These are phyloP conservation scores for Heliornis fulica DNA, from an alignment of 2,113 vertebrate species.

Conservation along the genomic window DNA sequence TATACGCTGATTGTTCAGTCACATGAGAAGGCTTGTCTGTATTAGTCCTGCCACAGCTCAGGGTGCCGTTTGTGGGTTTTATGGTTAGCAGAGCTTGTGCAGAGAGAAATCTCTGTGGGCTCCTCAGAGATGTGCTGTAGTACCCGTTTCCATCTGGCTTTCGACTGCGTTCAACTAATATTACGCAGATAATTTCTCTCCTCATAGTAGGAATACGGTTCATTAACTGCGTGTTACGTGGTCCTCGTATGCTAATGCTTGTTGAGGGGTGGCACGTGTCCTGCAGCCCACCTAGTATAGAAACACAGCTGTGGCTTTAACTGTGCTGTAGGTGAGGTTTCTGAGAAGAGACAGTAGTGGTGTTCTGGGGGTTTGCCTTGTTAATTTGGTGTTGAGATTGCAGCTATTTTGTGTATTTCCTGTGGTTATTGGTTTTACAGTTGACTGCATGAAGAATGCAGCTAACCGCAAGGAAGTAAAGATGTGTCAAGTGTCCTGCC, in stretches of 20 bases:
- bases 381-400: background rate
- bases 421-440: background rate
- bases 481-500: background rate
- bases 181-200: background rate
- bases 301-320: background rate
- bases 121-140: background rate
- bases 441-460: background rate
- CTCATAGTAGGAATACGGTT: background rate
- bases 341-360: background rate
- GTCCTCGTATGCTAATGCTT: background rate
- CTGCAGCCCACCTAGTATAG: background rate
- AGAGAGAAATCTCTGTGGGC: background rate
- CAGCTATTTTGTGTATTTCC: background rate
- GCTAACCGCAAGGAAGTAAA: background rate
- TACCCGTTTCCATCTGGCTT: background rate
- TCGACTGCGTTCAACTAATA: background rate
- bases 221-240: background rate
- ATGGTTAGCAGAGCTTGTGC: background rate
- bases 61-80: background rate
- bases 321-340: background rate
- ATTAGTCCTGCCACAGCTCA: background rate
- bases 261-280: rapidly evolving
- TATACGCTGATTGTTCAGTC: background rate
- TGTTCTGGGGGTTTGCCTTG: background rate
- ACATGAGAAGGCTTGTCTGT: background rate